These are phyloP conservation scores for Hippocampus comes DNA, from an alignment of 2,113 vertebrate species.

Conservation along the genomic window DNA sequence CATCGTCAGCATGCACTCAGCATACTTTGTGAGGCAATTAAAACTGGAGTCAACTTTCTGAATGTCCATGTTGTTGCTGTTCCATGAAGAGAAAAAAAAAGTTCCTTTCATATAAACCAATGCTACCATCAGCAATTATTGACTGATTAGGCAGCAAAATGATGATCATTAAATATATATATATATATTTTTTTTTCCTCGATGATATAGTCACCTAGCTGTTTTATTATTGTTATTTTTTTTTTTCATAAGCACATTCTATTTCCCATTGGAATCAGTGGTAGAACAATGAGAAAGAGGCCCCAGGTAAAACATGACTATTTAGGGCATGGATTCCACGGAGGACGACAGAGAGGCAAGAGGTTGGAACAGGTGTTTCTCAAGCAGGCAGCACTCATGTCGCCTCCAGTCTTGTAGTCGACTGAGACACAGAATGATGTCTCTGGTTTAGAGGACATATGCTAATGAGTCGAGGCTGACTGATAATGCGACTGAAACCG, in stretches of 20 bases:
- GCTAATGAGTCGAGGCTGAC: slow-evolving; percentile 67
- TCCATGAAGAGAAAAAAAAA: neutral
- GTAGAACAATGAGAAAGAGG: slow-evolving; percentile 50
- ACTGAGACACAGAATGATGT: slow-evolving; percentile 60
- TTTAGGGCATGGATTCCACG: slow-evolving; percentile 78
- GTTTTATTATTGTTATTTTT: slow-evolving; percentile 56
- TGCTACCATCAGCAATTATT: neutral
- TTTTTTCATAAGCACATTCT: slow-evolving; percentile 22
- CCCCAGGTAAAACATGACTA: slow-evolving; percentile 76
- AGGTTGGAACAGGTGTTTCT: slow-evolving; percentile 70
- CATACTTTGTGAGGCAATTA: slow-evolving; percentile 54
- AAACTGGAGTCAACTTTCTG: slow-evolving; percentile 22
- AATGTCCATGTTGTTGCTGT: neutral
- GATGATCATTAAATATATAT: no score
- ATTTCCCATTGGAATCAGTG: slow-evolving; percentile 42
- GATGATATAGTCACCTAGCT: slow-evolving; percentile 41
- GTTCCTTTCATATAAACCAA: neutral
- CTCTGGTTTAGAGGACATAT: slow-evolving; percentile 72
- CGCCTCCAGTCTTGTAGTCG: slow-evolving; percentile 61
- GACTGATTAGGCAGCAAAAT: neutral
- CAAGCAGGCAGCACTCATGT: slow-evolving; percentile 62
- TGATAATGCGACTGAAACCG: slow-evolving; percentile 61
- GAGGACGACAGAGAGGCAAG: slow-evolving; percentile 67
- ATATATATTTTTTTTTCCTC: slow-evolving; percentile 49
- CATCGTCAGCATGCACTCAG: slow-evolving; percentile 29